These are phyloP conservation scores for Habroteleia sp. DNA, from an alignment of 2,888 invertebrate genomes.

Conservation along the genomic window DNA sequence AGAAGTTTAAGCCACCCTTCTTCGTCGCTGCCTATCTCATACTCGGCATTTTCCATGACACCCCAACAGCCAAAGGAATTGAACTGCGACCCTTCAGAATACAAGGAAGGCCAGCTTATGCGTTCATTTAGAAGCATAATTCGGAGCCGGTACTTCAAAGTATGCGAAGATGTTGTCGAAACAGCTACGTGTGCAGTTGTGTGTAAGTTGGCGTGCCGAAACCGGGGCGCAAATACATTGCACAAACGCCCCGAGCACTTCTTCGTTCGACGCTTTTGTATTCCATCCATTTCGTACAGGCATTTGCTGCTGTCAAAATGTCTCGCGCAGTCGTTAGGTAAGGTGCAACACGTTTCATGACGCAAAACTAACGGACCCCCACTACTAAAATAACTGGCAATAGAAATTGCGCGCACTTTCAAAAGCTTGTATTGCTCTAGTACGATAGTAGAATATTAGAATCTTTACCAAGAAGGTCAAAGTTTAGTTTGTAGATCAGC, in stretches of 20 bases:
- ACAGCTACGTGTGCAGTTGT: slow-evolving; percentile 1
- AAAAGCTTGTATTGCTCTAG: not conserved
- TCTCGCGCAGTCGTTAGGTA: slow-evolving; percentile 31
- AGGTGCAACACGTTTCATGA: slow-evolving; percentile 15
- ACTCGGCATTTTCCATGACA: slow-evolving; percentile 33
- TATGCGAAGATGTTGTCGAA: slow-evolving; percentile 39
- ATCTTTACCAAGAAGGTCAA: no score
- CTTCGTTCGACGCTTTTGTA: slow-evolving; percentile 52
- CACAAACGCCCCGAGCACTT: slow-evolving; percentile 41
- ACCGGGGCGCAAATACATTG: slow-evolving; percentile 33
- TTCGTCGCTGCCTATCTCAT: slow-evolving; percentile 49
- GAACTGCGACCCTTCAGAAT: slow-evolving; percentile 51
- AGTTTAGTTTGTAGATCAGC: no score
- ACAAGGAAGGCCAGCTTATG: slow-evolving; percentile 56
- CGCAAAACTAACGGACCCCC: slow-evolving; percentile 26
- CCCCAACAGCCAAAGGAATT: slow-evolving; percentile 53
- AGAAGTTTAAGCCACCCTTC: slow-evolving; percentile 59
- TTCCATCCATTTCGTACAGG: slow-evolving; percentile 33
- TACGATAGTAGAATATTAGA: not conserved
- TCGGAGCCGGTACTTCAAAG: slow-evolving; percentile 59
- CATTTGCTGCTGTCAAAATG: slow-evolving; percentile 47
- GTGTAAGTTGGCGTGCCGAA: slow-evolving; percentile 22
- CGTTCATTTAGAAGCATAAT: slow-evolving; percentile 63
- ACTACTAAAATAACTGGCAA: not conserved
- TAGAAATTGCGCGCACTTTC: not conserved